Conservation (phyloP, 2,888 invertebrate genomes). For the Ryuthela nishihirai region DNA sequence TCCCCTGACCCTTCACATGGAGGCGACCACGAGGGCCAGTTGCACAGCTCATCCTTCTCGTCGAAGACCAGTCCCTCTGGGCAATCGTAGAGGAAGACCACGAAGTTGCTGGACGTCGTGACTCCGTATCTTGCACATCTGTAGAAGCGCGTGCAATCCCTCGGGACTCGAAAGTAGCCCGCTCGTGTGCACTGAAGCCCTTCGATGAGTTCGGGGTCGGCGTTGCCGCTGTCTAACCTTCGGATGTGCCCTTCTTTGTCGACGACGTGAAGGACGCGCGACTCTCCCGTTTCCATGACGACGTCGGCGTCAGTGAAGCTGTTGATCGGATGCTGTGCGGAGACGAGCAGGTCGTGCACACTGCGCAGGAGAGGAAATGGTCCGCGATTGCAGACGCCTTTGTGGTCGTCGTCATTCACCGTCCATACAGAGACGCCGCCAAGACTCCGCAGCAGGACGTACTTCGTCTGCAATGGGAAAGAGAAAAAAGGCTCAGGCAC, state of each 20-base stretch:
- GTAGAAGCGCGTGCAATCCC: conserved; percentile 60
- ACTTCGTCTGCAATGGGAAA: conserved; percentile 33
- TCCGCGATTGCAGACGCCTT: conserved; percentile 28
- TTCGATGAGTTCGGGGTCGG: conserved; percentile 5
- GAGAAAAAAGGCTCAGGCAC: no score
- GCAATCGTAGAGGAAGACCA: conserved; percentile 74
- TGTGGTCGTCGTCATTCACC: conserved; percentile 37
- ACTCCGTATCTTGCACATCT: conserved; percentile 73
- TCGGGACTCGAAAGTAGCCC: conserved; percentile 41
- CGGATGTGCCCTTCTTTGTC: conserved; percentile 26
- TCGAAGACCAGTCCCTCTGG: conserved; percentile 74
- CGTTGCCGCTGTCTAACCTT: conserved; percentile 7
- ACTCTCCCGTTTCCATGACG: conserved; percentile 15
- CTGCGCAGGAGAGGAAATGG: conserved; percentile 30
- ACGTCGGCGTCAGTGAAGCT: conserved; percentile 16
- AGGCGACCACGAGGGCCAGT: conserved; percentile 70
- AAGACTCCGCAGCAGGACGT: conserved; percentile 13
- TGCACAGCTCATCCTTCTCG: conserved; percentile 57
- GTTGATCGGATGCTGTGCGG: conserved; percentile 3
- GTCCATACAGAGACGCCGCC: conserved; percentile 35
- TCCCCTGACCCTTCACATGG: conserved; percentile 71
- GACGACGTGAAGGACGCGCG: conserved; percentile 26
- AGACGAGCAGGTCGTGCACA: conserved; percentile 17
- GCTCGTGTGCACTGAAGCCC: conserved; percentile 30
- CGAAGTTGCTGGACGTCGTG: conserved; percentile 1